Percentiles rank a stretch among this genome's conserved stretches.
phyloP scores from a whole-genome alignment of 1,140 invertebrate genomes.

The Pygmarrhopalites habei region DNA sequence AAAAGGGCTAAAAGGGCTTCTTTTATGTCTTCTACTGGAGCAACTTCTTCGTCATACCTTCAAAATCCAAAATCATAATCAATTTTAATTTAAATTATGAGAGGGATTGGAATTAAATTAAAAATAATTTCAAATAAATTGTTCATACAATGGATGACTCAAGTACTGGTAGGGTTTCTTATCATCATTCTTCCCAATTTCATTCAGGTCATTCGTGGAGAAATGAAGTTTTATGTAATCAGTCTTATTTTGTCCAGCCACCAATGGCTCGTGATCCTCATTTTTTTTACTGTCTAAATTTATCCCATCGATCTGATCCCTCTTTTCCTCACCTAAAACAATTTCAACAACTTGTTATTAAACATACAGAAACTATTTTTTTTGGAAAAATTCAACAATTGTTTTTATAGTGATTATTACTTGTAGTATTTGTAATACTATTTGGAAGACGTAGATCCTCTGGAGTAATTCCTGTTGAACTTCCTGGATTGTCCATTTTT shows the following conservation, averaged over 20 bases:
- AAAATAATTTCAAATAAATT: too few relatives aligned
- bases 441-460: too few relatives aligned
- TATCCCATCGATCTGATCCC: not conserved
- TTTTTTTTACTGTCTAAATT: not conserved
- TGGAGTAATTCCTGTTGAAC: too few relatives aligned
- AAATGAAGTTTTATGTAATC: not conserved
- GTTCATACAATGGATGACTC: too few relatives aligned
- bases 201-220: not conserved
- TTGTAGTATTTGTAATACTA: too few relatives aligned
- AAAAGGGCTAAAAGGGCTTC: constrained; percentile 18
- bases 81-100: too few relatives aligned
- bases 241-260: not conserved
- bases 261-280: not conserved
- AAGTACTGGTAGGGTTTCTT: too few relatives aligned
- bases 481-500: not conserved
- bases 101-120: too few relatives aligned
- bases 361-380: too few relatives aligned
- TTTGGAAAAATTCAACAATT: too few relatives aligned
- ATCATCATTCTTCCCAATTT: not conserved
- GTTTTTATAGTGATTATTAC: too few relatives aligned
- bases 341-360: not conserved
- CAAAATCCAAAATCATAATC: too few relatives aligned
- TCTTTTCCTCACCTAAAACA: not conserved
- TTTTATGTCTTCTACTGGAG: constrained; percentile 2
- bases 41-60: not conserved